Evolutionary conservation across 2,113 vertebrate species (phyloP).

Genomic region (Gorsachius goisagi): DNA sequence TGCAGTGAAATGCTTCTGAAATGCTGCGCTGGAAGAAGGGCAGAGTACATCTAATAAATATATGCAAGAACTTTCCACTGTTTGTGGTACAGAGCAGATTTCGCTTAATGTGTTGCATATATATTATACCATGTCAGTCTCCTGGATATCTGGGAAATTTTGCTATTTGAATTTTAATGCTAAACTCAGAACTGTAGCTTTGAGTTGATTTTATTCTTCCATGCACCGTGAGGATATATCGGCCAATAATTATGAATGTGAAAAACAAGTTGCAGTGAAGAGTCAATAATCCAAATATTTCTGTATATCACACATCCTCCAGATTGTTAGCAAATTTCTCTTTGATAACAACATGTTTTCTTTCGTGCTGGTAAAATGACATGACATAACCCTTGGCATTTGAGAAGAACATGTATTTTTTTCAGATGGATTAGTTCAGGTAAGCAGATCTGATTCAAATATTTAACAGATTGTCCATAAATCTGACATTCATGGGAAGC

Average conservation of each 20-base stretch:
- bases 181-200: neutral
- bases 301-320: neutral
- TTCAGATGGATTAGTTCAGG: conserved; percentile 52
- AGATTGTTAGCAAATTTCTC: conserved; percentile 38
- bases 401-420: conserved; percentile 21
- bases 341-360: conserved; percentile 41
- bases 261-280: neutral
- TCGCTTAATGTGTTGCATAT: neutral
- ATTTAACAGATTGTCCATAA: conserved; percentile 58
- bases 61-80: neutral
- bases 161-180: neutral
- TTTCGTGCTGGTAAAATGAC: neutral
- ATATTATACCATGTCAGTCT: neutral
- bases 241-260: neutral
- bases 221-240: neutral
- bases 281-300: neutral
- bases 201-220: neutral
- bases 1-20: neutral
- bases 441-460: conserved; percentile 52
- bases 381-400: conserved; percentile 32
- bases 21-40: neutral
- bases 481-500: conserved; percentile 40
- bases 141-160: neutral
- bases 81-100: neutral
- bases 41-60: neutral